These are phyloP conservation scores for Opisthograptis luteolata DNA, from an alignment of 2,888 invertebrate species.

Conservation along the genomic window DNA sequence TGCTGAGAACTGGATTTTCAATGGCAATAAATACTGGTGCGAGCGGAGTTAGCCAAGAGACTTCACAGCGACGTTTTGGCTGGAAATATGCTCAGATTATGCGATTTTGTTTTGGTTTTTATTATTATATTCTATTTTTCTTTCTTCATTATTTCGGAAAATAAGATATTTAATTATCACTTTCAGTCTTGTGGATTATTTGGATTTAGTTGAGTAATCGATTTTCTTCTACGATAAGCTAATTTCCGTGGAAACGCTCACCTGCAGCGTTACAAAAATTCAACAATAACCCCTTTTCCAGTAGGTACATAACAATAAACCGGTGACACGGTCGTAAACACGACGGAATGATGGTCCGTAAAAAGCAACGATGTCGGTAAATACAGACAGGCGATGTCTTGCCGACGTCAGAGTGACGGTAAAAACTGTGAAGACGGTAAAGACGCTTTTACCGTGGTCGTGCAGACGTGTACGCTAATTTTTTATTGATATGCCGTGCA, in stretches of 20 bases:
- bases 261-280: conserved; percentile 64
- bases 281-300: conserved; percentile 70
- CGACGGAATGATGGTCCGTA: conserved; percentile 65
- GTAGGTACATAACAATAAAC: conserved; percentile 75
- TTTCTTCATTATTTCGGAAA: too few relatives aligned
- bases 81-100: conserved; percentile 54
- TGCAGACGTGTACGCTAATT: conserved; percentile 56
- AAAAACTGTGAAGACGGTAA: conserved; percentile 55
- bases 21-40: conserved; percentile 75
- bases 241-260: conserved; percentile 36
- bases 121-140: too few relatives aligned
- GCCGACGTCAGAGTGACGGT: conserved; percentile 51
- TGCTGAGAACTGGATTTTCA: conserved; percentile 71
- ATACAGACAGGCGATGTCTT: conserved; percentile 76
- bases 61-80: conserved; percentile 36
- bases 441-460: conserved; percentile 51
- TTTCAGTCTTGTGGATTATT: neutral
- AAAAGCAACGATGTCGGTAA: conserved; percentile 78
- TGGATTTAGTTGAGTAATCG: neutral
- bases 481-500: conserved; percentile 52
- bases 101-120: too few relatives aligned
- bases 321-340: conserved; percentile 72
- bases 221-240: neutral
- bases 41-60: conserved; percentile 49
- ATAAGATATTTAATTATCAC: too few relatives aligned